Evolutionary conservation across 2,888 invertebrate species (phyloP).

Genomic region (Colletes collaris): DNA sequence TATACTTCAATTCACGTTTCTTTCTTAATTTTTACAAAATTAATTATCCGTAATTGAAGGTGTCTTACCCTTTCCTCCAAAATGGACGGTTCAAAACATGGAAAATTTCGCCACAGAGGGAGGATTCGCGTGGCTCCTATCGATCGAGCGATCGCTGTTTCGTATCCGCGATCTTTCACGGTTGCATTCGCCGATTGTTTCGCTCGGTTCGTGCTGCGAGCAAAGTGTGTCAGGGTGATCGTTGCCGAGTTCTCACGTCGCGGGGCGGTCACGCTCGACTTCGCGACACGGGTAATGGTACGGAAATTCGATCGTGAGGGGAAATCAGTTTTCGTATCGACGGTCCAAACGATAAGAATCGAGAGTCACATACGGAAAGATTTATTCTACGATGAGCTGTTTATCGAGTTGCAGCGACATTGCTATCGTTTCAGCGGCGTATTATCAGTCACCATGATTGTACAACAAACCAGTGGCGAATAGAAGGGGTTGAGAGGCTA

Average conservation of each 20-base stretch:
- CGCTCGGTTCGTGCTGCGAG: not conserved
- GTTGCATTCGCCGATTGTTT: conserved; percentile 16
- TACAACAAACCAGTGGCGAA: too few relatives aligned
- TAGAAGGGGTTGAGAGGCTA: too few relatives aligned
- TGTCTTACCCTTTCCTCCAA: too few relatives aligned
- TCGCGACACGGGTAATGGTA: conserved; percentile 20
- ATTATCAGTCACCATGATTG: too few relatives aligned
- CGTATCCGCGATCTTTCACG: conserved; percentile 15
- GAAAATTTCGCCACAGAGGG: too few relatives aligned
- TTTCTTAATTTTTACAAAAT: too few relatives aligned
- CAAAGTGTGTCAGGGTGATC: conserved; percentile 52
- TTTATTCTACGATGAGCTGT: not conserved
- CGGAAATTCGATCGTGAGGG: conserved; percentile 29
- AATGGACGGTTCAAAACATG: too few relatives aligned
- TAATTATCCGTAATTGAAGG: too few relatives aligned
- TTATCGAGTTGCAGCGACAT: not conserved
- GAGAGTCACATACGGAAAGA: too few relatives aligned
- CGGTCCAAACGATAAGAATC: too few relatives aligned
- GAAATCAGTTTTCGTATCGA: not conserved
- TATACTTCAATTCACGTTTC: too few relatives aligned
- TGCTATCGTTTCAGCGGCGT: too few relatives aligned
- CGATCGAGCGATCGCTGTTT: conserved; percentile 6
- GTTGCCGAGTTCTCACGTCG: conserved; percentile 29
- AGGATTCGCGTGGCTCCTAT: not conserved
- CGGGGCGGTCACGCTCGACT: conserved; percentile 26